Evolutionary conservation across 2,113 vertebrate species (phyloP), one percentile per base, ranked within the genome.

Genomic region (Trematomus loennbergii): DNA sequence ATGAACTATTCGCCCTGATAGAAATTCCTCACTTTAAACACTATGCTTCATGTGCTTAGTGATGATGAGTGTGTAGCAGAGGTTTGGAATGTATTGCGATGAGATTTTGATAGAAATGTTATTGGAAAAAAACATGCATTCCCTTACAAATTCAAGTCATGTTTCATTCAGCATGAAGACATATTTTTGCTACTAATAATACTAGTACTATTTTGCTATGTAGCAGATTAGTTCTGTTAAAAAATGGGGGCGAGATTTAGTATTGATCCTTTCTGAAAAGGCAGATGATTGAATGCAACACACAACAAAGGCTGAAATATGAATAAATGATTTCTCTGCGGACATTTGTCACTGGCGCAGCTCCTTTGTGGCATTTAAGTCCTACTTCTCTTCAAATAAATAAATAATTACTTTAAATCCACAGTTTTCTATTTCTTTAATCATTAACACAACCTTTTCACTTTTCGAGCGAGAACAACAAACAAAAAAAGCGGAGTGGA

Each of bases 341-440:
- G 83, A 81, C 82, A 82, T 91, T 93, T 65, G 78, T 91, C 91
- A 89, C 86, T 36, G 17, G 64, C 5, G 65, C 25, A 33, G 84
- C 84, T 82, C 80, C 73, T 78, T 55, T 55, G n/a, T 83, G 89
- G 76, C 92, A 91, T 94, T 93, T 86, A 85, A 91, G 86, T 79
- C 85, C 69, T 82, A 82, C 78, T 90, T 93, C 79, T 84, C 72
- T 55, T 57, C 73, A 58, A 25, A 81, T 79, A 82, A 91, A 94
- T 94, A 92, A 73, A 95, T 94, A 93, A 84, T 76, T 80, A 89
- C 83, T 90, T 83, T 71, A 88, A 82, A 83, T 84, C 76, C 70
- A 79, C 76, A 55, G 43, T 81, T 87, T 84, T 81, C 60, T 15
- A 25, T 53, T 43, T 59, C 66, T 55, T 67, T 43, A 40, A 66